phyloP scores from a whole-genome alignment of 2,113 vertebrate genomes.

The Tiliqua scincoides region DNA sequence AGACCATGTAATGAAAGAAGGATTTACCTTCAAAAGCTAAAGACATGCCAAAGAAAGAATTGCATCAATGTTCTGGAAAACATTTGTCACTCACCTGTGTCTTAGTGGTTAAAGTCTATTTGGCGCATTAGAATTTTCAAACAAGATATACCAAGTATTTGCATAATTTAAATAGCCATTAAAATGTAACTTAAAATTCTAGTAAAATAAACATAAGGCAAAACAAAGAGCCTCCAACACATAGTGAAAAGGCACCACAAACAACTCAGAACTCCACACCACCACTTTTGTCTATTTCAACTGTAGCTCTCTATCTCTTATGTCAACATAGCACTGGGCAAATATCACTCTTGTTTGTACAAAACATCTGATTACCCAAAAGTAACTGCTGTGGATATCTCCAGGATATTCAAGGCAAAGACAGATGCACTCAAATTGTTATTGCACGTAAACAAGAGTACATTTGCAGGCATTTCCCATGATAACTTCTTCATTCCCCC shows the following conservation, averaged over 20 bases:
- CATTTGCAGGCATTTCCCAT: conserved; percentile 40
- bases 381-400: background rate
- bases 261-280: background rate
- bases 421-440: background rate
- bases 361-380: background rate
- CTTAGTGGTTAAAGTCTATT: conserved; percentile 50
- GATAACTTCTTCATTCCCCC: conserved; percentile 32
- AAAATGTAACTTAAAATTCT: background rate
- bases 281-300: background rate
- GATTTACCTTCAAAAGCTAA: conserved; percentile 35
- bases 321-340: background rate
- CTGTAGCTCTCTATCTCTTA: background rate
- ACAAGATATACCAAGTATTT: conserved; percentile 33
- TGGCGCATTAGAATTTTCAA: background rate
- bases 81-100: conserved; percentile 51
- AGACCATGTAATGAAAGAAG: conserved; percentile 43
- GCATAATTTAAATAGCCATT: conserved; percentile 11
- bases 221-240: background rate
- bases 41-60: conserved; percentile 54
- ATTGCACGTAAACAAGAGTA: background rate
- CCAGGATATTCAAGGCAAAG: background rate
- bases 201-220: background rate
- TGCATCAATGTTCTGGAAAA: conserved; percentile 50
- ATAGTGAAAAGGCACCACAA: background rate
- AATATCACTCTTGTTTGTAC: background rate